These are phyloP conservation scores for Odobenus rosmarus DNA, from an alignment of 2,113 vertebrate species.

Conservation along the genomic window DNA sequence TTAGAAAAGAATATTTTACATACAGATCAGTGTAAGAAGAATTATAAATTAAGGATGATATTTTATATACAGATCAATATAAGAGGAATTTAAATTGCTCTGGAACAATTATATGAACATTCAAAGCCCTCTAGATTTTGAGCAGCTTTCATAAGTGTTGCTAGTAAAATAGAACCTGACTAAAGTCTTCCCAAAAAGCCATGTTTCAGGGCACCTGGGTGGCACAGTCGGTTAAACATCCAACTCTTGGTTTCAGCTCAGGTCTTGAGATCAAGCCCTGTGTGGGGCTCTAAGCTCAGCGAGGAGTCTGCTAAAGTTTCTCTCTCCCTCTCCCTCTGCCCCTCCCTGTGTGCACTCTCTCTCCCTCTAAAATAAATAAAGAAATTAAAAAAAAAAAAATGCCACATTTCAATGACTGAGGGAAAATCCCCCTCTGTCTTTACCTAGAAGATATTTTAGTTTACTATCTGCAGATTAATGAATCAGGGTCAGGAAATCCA, in stretches of 20 bases:
- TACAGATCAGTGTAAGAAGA: constrained; percentile 7
- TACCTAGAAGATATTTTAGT: not conserved
- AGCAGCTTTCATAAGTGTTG: not conserved
- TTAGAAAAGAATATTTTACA: not conserved
- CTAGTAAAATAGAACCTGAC: not conserved
- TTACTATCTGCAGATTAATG: not conserved
- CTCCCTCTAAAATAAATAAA: not conserved
- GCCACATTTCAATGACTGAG: not conserved
- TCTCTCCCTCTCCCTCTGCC: not conserved
- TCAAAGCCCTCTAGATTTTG: not conserved
- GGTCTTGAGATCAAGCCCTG: not conserved
- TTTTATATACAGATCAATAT: constrained; percentile 14
- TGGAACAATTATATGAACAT: not conserved
- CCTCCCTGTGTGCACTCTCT: not conserved
- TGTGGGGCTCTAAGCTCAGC: not conserved
- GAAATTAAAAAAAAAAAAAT: not conserved
- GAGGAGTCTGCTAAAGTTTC: not conserved
- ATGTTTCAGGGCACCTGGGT: not conserved
- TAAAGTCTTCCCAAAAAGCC: not conserved
- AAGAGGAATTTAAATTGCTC: constrained; percentile 24
- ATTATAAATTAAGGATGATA: not conserved
- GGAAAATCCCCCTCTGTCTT: not conserved
- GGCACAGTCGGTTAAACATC: not conserved
- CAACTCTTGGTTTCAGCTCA: not conserved
- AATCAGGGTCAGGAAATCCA: not conserved